These are phyloP conservation scores for Rhorus exstirpatorius DNA, from an alignment of 2,888 invertebrate genomes.

Conservation along the genomic window DNA sequence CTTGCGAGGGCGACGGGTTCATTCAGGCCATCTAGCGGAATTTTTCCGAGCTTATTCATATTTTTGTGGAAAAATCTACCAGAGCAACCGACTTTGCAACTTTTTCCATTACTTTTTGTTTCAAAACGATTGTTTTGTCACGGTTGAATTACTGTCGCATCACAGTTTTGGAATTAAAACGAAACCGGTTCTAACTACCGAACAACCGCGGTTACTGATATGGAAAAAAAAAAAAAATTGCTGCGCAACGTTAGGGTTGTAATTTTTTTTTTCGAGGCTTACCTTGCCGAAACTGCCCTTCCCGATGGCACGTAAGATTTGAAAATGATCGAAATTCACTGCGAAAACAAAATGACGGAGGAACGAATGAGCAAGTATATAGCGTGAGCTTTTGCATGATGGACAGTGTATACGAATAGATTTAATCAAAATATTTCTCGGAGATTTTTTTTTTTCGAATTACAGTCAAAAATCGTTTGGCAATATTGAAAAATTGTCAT, in stretches of 20 bases:
- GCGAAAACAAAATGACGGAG: slow-evolving; percentile 84
- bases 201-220: no score
- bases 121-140: no score
- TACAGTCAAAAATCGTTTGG: no score
- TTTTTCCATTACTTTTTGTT: no score
- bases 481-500: no score
- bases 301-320: slow-evolving; percentile 94
- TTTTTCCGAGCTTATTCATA: background rate
- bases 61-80: no score
- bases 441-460: no score
- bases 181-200: no score
- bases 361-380: background rate
- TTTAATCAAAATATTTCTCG: background rate
- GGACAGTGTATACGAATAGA: background rate
- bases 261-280: slow-evolving; percentile 79
- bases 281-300: slow-evolving; percentile 96
- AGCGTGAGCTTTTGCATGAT: background rate
- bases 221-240: no score
- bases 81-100: no score
- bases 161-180: background rate
- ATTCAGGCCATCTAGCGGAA: no score
- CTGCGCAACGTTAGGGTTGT: background rate
- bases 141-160: background rate
- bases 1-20: background rate
- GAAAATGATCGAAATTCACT: slow-evolving; percentile 95